Conservation (phyloP, 1,140 invertebrate genomes). For the Chelonus insularis region DNA sequence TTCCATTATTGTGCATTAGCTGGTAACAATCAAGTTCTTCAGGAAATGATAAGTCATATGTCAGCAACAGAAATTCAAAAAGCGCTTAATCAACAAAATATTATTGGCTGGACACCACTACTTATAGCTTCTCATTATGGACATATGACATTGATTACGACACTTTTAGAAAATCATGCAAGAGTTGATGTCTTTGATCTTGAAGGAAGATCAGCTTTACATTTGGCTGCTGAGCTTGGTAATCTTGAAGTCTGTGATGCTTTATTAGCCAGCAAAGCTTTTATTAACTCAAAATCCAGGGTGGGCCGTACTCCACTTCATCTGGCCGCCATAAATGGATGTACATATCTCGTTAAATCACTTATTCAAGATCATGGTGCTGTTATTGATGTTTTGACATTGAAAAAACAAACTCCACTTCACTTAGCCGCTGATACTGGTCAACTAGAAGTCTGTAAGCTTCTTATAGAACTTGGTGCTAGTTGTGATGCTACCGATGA, state of each 20-base stretch:
- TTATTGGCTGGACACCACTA: slow-evolving; percentile 93
- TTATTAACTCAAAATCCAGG: slow-evolving; percentile 93
- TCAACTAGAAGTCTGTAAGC: slow-evolving; percentile 91
- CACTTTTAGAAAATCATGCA: slow-evolving; percentile 86
- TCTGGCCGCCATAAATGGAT: slow-evolving; percentile 93
- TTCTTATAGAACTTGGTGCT: slow-evolving; percentile 92
- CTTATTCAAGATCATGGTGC: slow-evolving; percentile 93
- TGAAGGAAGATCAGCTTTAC: slow-evolving; percentile 92
- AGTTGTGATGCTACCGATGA: slow-evolving; percentile 97
- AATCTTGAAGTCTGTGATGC: slow-evolving; percentile 92
- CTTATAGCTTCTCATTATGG: slow-evolving; percentile 85
- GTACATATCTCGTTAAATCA: slow-evolving; percentile 82
- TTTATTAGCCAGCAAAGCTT: slow-evolving; percentile 92
- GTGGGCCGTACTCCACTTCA: slow-evolving; percentile 83
- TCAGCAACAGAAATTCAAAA: slow-evolving; percentile 84
- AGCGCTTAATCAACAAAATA: slow-evolving; percentile 90
- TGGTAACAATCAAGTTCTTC: slow-evolving; percentile 94
- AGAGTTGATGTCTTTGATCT: slow-evolving; percentile 98
- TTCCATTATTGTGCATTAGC: slow-evolving; percentile 94
- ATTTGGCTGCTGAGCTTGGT: slow-evolving; percentile 93
- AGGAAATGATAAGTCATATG: slow-evolving; percentile 91
- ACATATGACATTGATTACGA: slow-evolving; percentile 84
- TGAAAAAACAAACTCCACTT: slow-evolving; percentile 87
- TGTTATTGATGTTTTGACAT: slow-evolving; percentile 90
- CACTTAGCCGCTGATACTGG: slow-evolving; percentile 90